Evolutionary conservation across 1,140 invertebrate genomes (phyloP).

Genomic region (Zaprionus camerounensis): DNA sequence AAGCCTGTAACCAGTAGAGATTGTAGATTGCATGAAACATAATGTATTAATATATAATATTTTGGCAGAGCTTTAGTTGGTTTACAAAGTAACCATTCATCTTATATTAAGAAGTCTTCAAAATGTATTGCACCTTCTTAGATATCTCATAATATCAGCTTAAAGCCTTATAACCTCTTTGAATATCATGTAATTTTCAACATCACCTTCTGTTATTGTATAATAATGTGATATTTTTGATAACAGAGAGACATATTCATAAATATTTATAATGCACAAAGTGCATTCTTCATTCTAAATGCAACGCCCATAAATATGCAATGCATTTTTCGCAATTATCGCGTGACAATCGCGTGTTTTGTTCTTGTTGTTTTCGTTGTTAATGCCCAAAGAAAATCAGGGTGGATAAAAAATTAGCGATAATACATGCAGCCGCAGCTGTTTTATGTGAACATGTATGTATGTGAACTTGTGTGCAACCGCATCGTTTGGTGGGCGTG

Average conservation of each 20-base stretch:
- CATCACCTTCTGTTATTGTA: not conserved
- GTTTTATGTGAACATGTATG: constrained; percentile 27
- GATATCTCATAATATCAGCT: not conserved
- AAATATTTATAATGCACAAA: not conserved
- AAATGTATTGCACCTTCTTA: too few species aligned
- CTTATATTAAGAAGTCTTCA: too few species aligned
- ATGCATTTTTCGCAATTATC: constrained; percentile 65
- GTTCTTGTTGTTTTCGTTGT: constrained; percentile 50
- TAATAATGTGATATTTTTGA: not conserved
- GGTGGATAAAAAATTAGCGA: constrained; percentile 40
- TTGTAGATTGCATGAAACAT: too few species aligned
- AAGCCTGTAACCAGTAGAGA: too few species aligned
- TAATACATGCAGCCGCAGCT: constrained; percentile 44
- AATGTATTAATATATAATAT: too few species aligned
- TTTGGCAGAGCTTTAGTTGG: too few species aligned
- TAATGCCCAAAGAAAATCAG: constrained; percentile 41
- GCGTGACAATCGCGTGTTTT: constrained; percentile 1
- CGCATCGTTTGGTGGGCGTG: not conserved
- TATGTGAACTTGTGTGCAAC: constrained; percentile 23
- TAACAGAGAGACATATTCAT: not conserved
- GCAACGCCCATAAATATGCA: constrained; percentile 63
- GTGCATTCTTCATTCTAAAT: constrained; percentile 4
- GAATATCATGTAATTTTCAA: not conserved
- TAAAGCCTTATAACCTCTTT: not conserved
- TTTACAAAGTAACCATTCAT: too few species aligned